Conservation (phyloP, 2,888 invertebrate genomes). For the Entomobrya multifasciata region DNA sequence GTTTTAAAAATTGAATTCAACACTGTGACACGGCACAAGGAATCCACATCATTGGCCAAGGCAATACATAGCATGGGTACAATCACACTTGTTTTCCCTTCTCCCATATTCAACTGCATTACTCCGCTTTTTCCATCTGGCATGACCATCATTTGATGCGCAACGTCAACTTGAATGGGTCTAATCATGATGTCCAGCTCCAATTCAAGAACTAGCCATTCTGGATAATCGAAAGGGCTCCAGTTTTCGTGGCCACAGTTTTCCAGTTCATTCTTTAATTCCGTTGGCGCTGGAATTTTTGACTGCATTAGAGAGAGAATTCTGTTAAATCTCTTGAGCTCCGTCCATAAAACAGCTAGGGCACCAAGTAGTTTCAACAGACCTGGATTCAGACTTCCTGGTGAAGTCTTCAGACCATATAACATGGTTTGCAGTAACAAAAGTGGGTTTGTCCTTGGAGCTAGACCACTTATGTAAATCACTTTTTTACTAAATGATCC, state of each 20-base stretch:
- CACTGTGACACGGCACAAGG: not conserved
- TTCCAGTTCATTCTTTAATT: slow-evolving; percentile 14
- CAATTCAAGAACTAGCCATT: slow-evolving; percentile 75
- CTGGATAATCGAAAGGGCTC: slow-evolving; percentile 66
- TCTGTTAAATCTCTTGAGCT: slow-evolving; percentile 54
- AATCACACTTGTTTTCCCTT: slow-evolving; percentile 76
- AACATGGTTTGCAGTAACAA: slow-evolving; percentile 25
- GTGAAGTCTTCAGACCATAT: not conserved
- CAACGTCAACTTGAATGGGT: slow-evolving; percentile 68
- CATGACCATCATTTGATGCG: slow-evolving; percentile 65
- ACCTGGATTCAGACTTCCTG: slow-evolving; percentile 28
- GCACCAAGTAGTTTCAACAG: slow-evolving; percentile 34
- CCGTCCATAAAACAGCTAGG: slow-evolving; percentile 49
- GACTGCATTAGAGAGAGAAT: slow-evolving; percentile 6
- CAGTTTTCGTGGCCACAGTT: slow-evolving; percentile 61
- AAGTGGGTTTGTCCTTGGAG: slow-evolving; percentile 50
- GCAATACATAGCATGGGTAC: slow-evolving; percentile 69
- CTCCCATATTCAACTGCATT: slow-evolving; percentile 77
- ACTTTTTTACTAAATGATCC: slow-evolving; percentile 25
- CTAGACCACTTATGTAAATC: slow-evolving; percentile 30
- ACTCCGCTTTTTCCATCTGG: slow-evolving; percentile 60
- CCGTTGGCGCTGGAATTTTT: slow-evolving; percentile 23
- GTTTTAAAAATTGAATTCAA: not conserved
- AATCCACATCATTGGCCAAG: slow-evolving; percentile 15
- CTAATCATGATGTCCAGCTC: slow-evolving; percentile 73